Evolutionary conservation across 2,888 invertebrate species (phyloP).

Genomic region (Machimus atricapillus): DNA sequence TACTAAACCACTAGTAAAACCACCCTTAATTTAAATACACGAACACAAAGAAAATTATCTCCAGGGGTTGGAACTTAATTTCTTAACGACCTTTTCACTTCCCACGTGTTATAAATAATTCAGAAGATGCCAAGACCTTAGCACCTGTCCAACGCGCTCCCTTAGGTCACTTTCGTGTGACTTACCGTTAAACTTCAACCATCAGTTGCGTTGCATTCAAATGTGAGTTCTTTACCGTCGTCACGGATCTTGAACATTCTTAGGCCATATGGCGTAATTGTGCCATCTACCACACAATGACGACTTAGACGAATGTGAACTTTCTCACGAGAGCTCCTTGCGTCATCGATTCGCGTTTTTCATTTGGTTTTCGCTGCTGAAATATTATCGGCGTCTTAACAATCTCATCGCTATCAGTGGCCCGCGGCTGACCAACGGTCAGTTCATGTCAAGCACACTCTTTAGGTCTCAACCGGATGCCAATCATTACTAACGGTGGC

Average conservation of each 20-base stretch:
- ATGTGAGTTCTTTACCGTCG: constrained; percentile 7
- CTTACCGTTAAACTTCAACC: constrained; percentile 28
- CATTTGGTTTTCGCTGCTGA: neutral
- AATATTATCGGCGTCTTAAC: neutral
- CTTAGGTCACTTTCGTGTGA: neutral
- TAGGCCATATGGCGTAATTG: constrained; percentile 17
- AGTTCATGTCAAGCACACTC: constrained; percentile 33
- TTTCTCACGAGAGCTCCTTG: constrained; percentile 1
- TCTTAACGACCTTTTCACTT: constrained; percentile 30
- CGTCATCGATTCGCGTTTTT: neutral
- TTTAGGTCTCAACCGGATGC: constrained; percentile 25
- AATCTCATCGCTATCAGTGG: neutral
- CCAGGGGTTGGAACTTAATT: neutral
- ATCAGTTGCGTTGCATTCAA: neutral
- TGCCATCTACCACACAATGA: neutral
- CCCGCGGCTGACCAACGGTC: constrained; percentile 16
- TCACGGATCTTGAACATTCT: constrained; percentile 31
- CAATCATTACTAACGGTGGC: constrained; percentile 25
- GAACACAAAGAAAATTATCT: neutral
- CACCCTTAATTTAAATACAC: neutral
- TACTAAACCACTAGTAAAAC: too few species aligned
- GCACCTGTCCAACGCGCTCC: neutral
- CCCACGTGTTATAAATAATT: constrained; percentile 30
- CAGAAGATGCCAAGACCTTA: neutral
- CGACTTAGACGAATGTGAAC: neutral